Evolutionary conservation across 2,888 invertebrate genomes (phyloP), one percentile per base, ranked within the genome.

Genomic region (Drosophila mettleri): DNA sequence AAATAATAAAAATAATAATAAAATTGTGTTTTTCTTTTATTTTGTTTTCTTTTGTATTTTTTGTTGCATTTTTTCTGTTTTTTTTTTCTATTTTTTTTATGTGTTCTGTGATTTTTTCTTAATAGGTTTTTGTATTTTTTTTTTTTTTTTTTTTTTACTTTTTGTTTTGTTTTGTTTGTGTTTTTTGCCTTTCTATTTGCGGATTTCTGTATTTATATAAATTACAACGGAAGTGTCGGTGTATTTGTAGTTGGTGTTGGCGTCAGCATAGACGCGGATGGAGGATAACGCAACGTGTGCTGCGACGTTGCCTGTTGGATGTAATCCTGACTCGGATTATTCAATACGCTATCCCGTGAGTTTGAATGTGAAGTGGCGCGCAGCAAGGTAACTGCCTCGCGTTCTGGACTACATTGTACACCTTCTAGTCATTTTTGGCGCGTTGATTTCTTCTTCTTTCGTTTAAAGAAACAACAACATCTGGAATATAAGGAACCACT

Each of bases 391-490:
- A 94, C 94, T 79, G 94, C 94, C 90, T 94, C 94, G 90, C 94
- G 93, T 92, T 94, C 94, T 89, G 94, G 94, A 92, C 94, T 94
- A 92, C 94, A 94, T 92, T 94, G 94, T 89, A 94, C 94, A 92
- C 94, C 94, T 91, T 94, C 95, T 95, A 96, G 96, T 97, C 96
- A 97, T 95, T 97, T 97, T 93, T 96, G 96, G 92, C 96, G 95
- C 81, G 95, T 95, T 92, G 96, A 96, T 95, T 98, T 98, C 96
- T 98, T 98, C 97, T 98, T 98, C 97, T 98, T 98, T 93, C 98
- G 96, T 94, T 98, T 98, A 95, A 98, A 98, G 95, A 98, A 99
- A 94, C 98, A 99, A 94, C 99, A 99, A 95, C 98, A 98, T 94
- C 98, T 98, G 90, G 73, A 92, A 92, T 89, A 80, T 81, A 79